phyloP scores from a whole-genome alignment of 1,140 invertebrate species.

The Olivierus martensii region DNA sequence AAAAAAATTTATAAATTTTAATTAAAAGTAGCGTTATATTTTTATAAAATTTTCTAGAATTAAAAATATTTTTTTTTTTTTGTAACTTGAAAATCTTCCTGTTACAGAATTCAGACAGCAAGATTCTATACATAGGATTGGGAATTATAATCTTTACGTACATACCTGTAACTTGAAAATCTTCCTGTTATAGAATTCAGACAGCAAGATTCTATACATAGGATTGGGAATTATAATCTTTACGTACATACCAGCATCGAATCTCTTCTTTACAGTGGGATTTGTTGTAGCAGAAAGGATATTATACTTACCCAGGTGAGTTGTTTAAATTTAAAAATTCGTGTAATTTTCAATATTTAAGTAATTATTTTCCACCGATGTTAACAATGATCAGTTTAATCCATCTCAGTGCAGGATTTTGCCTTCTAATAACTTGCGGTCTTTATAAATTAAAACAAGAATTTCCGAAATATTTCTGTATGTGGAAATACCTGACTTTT shows the following conservation, averaged over 20 bases:
- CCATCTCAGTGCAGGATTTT: slow-evolving; percentile 27
- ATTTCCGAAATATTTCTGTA: slow-evolving; percentile 44
- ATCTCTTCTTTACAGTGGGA: slow-evolving; percentile 93
- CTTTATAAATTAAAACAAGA: slow-evolving; percentile 19
- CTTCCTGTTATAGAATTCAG: neutral
- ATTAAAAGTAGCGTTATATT: no score
- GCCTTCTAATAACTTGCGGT: slow-evolving; percentile 24
- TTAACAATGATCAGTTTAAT: no score
- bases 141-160: slow-evolving; percentile 53
- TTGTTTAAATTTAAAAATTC: neutral
- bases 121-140: neutral
- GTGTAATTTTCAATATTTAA: no score
- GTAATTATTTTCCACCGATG: no score
- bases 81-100: no score
- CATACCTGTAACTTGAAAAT: slow-evolving; percentile 36
- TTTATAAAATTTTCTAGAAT: no score
- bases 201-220: neutral
- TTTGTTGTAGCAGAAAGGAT: slow-evolving; percentile 94
- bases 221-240: slow-evolving; percentile 33
- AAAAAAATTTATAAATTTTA: no score
- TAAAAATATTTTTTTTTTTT: no score
- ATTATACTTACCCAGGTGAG: slow-evolving; percentile 75
- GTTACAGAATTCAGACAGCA: neutral
- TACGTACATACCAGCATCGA: slow-evolving; percentile 89
- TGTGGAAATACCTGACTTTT: slow-evolving; percentile 29